Evolutionary conservation across 2,113 vertebrate species (phyloP), one percentile per base, ranked within the genome.

Genomic region (Scomber japonicus): DNA sequence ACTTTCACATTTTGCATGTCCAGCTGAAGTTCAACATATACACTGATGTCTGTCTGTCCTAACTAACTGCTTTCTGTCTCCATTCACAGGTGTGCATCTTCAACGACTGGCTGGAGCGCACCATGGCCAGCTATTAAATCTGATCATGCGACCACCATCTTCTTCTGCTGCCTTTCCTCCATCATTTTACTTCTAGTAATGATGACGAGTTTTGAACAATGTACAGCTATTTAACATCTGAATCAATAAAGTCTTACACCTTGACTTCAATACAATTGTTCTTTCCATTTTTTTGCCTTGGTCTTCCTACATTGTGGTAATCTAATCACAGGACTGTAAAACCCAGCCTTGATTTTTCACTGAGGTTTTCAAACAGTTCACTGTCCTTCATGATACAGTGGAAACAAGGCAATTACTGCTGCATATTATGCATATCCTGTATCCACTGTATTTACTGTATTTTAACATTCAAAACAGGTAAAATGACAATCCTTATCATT

Each of bases 31-130:
- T 1, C 9, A 51, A 11, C 4, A 54, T 57, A 44, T 19, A 55
- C 21, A 24, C 40, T 49, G 5, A 8, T 14, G 1, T 30, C 67
- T 40, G 92, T 92, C 77, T 48, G 11, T 44, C 0, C 53, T 71
- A 59, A 90, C 31, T 7, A 7, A 40, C 9, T 2, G 10, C 9
- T 27, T 12, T 10, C 60, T 21, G 49, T 16, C 75, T 67, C 48
- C 21, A 66, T 6, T 9, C 50, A 4, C 21, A 94, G 67, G 92
- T 94, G 40, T 94, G 90, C 81, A 4, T 91, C 49, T 94, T 94
- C 82, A 88, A 9, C 16, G 49, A 87, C 0, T 95, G 93, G 93
- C 85, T 94, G 4, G 14, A 56, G 27, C 11, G 3, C 4, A 93
- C 91, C 91, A 94, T 92, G 89, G 80, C 79, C 27, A 89, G 1